phyloP scores from a whole-genome alignment of 2,113 vertebrate genomes.

The Odocoileus hemionus region DNA sequence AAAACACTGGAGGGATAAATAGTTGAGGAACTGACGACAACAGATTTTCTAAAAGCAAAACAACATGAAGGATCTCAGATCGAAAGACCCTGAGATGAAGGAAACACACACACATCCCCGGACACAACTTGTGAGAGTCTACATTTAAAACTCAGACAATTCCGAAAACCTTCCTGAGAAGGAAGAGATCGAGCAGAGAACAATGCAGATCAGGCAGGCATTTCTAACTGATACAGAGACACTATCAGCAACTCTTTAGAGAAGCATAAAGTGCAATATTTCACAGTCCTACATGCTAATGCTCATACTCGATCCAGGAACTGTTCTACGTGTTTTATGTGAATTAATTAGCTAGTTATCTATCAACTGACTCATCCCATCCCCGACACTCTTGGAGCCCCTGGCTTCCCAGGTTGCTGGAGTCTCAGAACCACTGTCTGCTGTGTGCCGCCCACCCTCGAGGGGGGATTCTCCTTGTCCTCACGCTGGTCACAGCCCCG shows the following conservation, averaged over 20 bases:
- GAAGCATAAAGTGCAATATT: rapidly evolving
- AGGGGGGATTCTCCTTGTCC: rapidly evolving
- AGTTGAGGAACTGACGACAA: too few relatives aligned
- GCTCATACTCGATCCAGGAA: rapidly evolving
- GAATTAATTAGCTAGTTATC: neutral
- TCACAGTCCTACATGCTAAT: neutral
- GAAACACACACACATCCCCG: neutral
- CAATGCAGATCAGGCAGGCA: rapidly evolving
- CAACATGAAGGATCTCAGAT: too few relatives aligned
- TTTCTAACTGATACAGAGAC: rapidly evolving
- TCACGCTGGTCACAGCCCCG: rapidly evolving
- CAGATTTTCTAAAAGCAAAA: neutral
- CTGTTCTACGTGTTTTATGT: rapidly evolving
- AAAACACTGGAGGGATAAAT: neutral
- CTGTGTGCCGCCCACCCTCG: rapidly evolving
- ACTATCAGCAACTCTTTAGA: neutral
- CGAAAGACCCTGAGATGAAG: neutral
- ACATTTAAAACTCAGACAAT: rapidly evolving
- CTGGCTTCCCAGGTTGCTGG: too few relatives aligned
- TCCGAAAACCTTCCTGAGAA: neutral
- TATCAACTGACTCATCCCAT: rapidly evolving
- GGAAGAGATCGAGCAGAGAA: neutral
- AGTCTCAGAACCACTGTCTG: neutral
- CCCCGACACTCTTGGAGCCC: rapidly evolving
- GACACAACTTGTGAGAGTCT: too few relatives aligned